phyloP scores from a whole-genome alignment of 2,113 vertebrate species.

The Phylloscopus trochiloides region DNA sequence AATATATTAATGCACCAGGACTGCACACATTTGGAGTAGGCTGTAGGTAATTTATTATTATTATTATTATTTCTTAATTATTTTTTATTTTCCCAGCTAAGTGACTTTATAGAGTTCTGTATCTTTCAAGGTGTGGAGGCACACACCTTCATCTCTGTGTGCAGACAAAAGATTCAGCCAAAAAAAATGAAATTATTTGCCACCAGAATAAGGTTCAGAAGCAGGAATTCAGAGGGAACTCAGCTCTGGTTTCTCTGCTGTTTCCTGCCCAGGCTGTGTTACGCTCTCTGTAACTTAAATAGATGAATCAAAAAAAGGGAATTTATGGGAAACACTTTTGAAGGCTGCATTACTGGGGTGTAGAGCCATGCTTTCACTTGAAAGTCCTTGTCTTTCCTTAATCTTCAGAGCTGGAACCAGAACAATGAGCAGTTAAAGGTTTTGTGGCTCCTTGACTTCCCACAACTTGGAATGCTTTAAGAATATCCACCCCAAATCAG shows the following conservation, averaged over 20 bases:
- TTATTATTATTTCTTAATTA: too few relatives aligned
- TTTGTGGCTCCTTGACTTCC: not conserved
- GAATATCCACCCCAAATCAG: not conserved
- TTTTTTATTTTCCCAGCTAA: not conserved
- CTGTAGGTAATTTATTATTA: not conserved
- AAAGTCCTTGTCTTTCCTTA: not conserved
- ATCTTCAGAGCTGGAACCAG: not conserved
- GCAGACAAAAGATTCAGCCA: not conserved
- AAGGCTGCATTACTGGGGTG: not conserved
- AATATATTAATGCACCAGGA: fast-evolving
- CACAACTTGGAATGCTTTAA: not conserved
- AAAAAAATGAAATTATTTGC: not conserved
- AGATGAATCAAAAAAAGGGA: not conserved
- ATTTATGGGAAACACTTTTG: not conserved
- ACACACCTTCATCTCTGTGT: not conserved
- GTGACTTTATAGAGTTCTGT: not conserved
- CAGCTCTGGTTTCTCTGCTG: fast-evolving
- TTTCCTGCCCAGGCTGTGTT: not conserved
- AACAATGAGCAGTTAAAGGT: not conserved
- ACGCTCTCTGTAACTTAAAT: not conserved
- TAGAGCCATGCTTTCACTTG: not conserved
- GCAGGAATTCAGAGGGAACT: not conserved
- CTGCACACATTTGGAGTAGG: not conserved
- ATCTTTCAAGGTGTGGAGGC: not conserved
- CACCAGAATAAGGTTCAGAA: not conserved